Conservation (phyloP, 2,113 vertebrate species). For the Apus apus region DNA sequence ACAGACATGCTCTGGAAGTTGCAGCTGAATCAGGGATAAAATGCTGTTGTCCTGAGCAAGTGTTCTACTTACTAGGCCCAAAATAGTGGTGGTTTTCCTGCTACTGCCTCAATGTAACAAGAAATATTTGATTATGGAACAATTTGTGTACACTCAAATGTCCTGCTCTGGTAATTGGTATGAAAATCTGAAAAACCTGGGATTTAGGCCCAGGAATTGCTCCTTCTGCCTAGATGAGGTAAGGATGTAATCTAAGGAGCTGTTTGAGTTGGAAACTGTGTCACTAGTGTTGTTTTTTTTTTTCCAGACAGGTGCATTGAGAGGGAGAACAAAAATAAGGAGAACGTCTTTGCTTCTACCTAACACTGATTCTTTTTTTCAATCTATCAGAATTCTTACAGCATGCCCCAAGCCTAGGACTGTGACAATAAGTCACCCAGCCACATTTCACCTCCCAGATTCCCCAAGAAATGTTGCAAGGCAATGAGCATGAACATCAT, state of each 20-base stretch:
- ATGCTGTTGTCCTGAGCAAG: not conserved
- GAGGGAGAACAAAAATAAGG: not conserved
- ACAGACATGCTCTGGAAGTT: not conserved
- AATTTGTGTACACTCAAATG: fast-evolving
- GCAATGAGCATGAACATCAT: not conserved
- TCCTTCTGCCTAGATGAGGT: not conserved
- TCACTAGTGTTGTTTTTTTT: not conserved
- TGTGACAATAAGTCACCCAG: not conserved
- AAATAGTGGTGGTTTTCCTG: not conserved
- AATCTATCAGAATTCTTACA: not conserved
- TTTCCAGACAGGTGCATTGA: not conserved
- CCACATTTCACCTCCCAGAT: not conserved
- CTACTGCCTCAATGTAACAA: not conserved
- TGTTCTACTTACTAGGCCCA: not conserved
- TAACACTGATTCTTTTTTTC: not conserved
- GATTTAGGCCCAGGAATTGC: not conserved
- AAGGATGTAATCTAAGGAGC: not conserved
- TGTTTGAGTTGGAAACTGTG: not conserved
- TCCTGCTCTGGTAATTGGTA: not conserved
- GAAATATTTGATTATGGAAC: not conserved
- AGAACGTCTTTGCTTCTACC: not conserved
- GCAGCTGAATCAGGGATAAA: not conserved
- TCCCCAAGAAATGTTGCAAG: not conserved
- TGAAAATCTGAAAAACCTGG: not conserved
- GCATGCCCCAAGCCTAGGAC: not conserved